Evolutionary conservation across 2,797 vertebrate genomes (phyloP).

Genomic region (Menidia menidia): DNA sequence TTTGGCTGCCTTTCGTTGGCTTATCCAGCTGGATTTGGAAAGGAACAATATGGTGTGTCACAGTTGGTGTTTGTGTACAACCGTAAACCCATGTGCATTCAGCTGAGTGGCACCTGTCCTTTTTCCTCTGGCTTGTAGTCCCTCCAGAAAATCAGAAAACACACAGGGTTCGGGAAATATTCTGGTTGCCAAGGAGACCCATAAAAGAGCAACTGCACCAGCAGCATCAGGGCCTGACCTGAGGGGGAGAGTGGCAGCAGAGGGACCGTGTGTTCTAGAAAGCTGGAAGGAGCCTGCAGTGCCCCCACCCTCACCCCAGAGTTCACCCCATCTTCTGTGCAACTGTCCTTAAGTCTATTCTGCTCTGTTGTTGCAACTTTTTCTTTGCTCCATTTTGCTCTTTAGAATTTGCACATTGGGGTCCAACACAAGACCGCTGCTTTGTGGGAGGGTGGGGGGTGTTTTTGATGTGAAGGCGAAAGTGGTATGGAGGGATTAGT

Average conservation of each 20-base stretch:
- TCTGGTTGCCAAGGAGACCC: constrained; percentile 82
- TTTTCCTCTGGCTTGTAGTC: constrained; percentile 67
- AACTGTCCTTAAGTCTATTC: constrained; percentile 86
- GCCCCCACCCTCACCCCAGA: constrained; percentile 83
- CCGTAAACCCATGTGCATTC: constrained; percentile 76
- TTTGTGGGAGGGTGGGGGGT: constrained; percentile 83
- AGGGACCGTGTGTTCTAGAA: constrained; percentile 70
- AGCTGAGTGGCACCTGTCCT: constrained; percentile 79
- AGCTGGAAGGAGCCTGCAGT: constrained; percentile 84
- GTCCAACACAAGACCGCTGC: constrained; percentile 84
- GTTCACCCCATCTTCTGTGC: constrained; percentile 80
- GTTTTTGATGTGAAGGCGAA: constrained; percentile 86
- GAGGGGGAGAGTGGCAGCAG: constrained; percentile 66
- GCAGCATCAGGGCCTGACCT: constrained; percentile 74
- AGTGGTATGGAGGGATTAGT: constrained; percentile 97
- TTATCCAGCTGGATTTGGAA: constrained; percentile 74
- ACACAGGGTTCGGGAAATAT: constrained; percentile 69
- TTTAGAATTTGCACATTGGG: constrained; percentile 87
- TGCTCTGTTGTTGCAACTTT: constrained; percentile 97
- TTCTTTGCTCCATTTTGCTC: constrained; percentile 88
- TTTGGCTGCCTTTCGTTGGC: constrained; percentile 69
- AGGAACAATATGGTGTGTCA: constrained; percentile 76
- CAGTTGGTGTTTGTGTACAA: constrained; percentile 75
- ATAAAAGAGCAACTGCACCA: constrained; percentile 96
- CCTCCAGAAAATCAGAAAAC: constrained; percentile 68